A percentile compares a stretch with the other conserved stretches of the same genome.
These are phyloP conservation scores for Himalopsyche tibetana DNA, from an alignment of 2,888 invertebrate species.

Conservation along the genomic window DNA sequence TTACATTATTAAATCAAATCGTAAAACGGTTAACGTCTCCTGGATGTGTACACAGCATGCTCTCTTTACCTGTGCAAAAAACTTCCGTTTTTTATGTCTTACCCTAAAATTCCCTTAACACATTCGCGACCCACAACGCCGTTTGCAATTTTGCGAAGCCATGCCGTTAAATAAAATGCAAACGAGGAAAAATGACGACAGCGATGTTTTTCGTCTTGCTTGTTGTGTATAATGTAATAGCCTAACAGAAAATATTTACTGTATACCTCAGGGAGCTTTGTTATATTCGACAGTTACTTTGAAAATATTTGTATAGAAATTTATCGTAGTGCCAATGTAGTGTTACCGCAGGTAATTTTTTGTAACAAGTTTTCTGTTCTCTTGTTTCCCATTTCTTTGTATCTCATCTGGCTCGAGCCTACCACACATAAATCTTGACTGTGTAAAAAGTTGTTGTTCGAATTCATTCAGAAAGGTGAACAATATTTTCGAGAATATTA, in stretches of 20 bases:
- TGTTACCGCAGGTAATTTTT: slow-evolving; percentile 28
- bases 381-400: not conserved
- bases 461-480: too few species aligned
- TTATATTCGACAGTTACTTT: slow-evolving; percentile 40
- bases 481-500: too few species aligned
- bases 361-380: slow-evolving; percentile 39
- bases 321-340: slow-evolving; percentile 35
- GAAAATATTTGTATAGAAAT: slow-evolving; percentile 34
- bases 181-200: slow-evolving; percentile 40
- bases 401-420: not conserved
- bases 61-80: slow-evolving; percentile 42
- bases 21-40: not conserved
- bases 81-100: slow-evolving; percentile 43
- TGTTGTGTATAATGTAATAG: slow-evolving; percentile 38
- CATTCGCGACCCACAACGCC: slow-evolving; percentile 37
- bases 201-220: slow-evolving; percentile 42
- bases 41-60: slow-evolving; percentile 36
- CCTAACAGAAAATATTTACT: slow-evolving; percentile 35
- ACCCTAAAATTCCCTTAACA: slow-evolving; percentile 43
- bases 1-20: not conserved
- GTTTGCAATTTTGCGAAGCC: slow-evolving; percentile 39
- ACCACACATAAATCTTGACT: not conserved
- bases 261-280: slow-evolving; percentile 14
- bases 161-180: slow-evolving; percentile 37
- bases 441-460: too few species aligned